A percentile compares a stretch with the other conserved stretches of the same genome.
Evolutionary conservation across 2,888 invertebrate species (phyloP).

Genomic region (Himalopsyche anomala): DNA sequence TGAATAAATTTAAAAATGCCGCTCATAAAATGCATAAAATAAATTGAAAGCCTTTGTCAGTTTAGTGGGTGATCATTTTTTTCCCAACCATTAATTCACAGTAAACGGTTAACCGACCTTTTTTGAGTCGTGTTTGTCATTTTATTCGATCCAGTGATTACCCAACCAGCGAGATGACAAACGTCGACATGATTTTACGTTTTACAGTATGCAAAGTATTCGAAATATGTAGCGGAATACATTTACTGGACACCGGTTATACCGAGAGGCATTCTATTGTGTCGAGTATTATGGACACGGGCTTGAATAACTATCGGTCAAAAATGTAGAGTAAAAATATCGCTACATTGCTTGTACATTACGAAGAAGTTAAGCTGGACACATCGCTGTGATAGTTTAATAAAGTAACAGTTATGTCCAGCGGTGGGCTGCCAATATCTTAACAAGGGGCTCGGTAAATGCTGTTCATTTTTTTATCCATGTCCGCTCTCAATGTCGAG

Average conservation of each 20-base stretch:
- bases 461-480: too few species aligned
- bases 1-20: too few species aligned
- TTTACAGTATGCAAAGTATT: slow-evolving; percentile 50
- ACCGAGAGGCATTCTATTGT: slow-evolving; percentile 50
- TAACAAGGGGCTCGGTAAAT: too few species aligned
- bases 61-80: slow-evolving; percentile 1
- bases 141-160: slow-evolving; percentile 22
- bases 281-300: slow-evolving; percentile 44
- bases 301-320: slow-evolving; percentile 24
- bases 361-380: not conserved
- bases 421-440: too few species aligned
- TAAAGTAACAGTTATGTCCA: too few species aligned
- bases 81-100: slow-evolving; percentile 14
- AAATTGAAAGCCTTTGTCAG: not conserved
- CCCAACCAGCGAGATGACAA: slow-evolving; percentile 47
- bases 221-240: slow-evolving; percentile 47
- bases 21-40: too few species aligned
- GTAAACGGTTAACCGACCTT: slow-evolving; percentile 26
- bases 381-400: not conserved
- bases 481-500: too few species aligned
- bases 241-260: slow-evolving; percentile 1
- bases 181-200: slow-evolving; percentile 53
- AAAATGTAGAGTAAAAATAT: slow-evolving; percentile 25
- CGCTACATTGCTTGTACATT: not conserved
- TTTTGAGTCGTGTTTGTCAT: slow-evolving; percentile 31